Percentiles rank a stretch among this genome's conserved stretches.
Conservation (phyloP, 2,113 vertebrate species). For the Procavia capensis region DNA sequence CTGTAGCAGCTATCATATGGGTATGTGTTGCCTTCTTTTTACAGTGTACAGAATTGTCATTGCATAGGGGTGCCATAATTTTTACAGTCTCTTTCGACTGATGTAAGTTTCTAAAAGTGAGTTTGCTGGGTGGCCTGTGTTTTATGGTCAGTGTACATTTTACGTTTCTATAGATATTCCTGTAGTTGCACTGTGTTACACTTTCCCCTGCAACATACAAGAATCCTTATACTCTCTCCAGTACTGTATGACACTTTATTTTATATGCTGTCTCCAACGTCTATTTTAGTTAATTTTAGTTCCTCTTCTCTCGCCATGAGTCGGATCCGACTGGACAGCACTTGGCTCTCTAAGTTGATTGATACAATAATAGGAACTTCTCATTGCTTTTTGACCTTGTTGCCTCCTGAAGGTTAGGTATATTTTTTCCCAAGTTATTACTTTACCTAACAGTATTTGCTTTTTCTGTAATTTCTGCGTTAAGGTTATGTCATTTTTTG, state of each 20-base stretch:
- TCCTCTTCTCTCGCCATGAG: background rate
- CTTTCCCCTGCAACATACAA: background rate
- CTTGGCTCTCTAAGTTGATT: background rate
- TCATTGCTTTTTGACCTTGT: background rate
- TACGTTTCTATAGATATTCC: constrained; percentile 19
- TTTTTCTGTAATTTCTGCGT: background rate
- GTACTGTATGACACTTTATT: background rate
- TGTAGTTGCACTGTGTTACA: background rate
- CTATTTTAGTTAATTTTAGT: background rate
- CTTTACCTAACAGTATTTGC: background rate
- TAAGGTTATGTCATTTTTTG: background rate
- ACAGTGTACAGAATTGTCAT: background rate
- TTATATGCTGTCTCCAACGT: constrained; percentile 14
- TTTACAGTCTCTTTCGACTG: background rate
- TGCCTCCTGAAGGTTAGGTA: background rate
- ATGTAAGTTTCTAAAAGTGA: constrained; percentile 18
- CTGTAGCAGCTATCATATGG: background rate
- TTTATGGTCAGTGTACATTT: background rate
- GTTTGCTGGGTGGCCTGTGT: constrained; percentile 8
- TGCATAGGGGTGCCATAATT: background rate
- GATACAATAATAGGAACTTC: background rate
- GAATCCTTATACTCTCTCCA: constrained; percentile 19
- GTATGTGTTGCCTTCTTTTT: constrained; percentile 39
- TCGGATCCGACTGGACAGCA: no score
- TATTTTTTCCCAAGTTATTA: constrained; percentile 23